Evolutionary conservation across 2,797 vertebrate species (phyloP).

Genomic region (Pelochelys cantorii): DNA sequence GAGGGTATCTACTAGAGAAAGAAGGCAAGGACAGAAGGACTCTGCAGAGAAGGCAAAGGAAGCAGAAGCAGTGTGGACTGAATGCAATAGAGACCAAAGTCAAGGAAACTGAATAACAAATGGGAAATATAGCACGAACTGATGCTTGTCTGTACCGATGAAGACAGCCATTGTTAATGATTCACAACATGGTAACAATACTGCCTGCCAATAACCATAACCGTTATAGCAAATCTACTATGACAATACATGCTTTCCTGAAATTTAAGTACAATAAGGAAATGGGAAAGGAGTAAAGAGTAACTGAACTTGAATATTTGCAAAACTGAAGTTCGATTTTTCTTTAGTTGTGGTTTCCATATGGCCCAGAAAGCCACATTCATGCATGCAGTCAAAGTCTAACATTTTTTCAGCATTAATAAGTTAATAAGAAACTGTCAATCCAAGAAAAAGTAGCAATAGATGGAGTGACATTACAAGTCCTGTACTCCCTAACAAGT

Average conservation of each 20-base stretch:
- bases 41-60: neutral
- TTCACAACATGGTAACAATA: neutral
- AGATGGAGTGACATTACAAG: neutral
- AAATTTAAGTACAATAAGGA: neutral
- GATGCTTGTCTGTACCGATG: neutral
- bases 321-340: neutral
- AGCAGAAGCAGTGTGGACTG: neutral
- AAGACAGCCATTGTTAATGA: neutral
- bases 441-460: neutral
- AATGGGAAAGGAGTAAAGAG: neutral
- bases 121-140: constrained; percentile 33
- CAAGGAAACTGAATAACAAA: neutral
- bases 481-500: neutral
- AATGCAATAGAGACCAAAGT: neutral
- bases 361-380: neutral
- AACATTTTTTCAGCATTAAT: neutral
- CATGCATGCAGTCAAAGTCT: neutral
- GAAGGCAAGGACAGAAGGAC: constrained; percentile 21
- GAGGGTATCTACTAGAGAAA: neutral
- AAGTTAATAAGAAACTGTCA: neutral
- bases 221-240: neutral
- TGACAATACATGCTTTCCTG: neutral
- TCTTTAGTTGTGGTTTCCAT: neutral
- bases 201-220: neutral
- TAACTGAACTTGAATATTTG: neutral